Conservation (phyloP, 2,797 vertebrate genomes). For the Parauchenoglanis ngamensis region DNA sequence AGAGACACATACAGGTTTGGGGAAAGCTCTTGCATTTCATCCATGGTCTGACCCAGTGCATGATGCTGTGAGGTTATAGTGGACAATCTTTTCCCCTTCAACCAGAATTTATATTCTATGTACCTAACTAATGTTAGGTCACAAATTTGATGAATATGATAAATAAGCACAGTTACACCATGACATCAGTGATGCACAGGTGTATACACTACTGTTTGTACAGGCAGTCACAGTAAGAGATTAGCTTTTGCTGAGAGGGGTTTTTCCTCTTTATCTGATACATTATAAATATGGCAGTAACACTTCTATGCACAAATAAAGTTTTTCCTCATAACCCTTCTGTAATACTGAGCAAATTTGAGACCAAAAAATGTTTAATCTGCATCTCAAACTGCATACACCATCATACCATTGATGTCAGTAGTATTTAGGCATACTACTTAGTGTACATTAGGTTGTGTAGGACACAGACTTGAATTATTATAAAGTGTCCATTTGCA, state of each 20-base stretch:
- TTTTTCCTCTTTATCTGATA: neutral
- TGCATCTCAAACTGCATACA: neutral
- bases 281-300: neutral
- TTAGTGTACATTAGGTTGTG: neutral
- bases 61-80: no score
- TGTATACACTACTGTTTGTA: neutral
- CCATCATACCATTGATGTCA: neutral
- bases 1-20: neutral
- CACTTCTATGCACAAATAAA: no score
- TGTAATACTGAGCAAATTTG: neutral
- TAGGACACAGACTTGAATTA: neutral
- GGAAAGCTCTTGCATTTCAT: neutral
- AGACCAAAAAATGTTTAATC: neutral
- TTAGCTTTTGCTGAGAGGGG: neutral
- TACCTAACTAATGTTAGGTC: neutral
- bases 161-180: neutral
- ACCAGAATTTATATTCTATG: neutral
- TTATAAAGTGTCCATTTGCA: neutral
- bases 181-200: neutral
- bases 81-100: neutral
- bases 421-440: neutral
- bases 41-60: neutral
- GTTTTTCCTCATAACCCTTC: neutral
- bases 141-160: neutral
- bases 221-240: neutral